Base-by-base conservation (phyloP, 2,797 vertebrate species). In the Podarcis lilfordi region DNA sequence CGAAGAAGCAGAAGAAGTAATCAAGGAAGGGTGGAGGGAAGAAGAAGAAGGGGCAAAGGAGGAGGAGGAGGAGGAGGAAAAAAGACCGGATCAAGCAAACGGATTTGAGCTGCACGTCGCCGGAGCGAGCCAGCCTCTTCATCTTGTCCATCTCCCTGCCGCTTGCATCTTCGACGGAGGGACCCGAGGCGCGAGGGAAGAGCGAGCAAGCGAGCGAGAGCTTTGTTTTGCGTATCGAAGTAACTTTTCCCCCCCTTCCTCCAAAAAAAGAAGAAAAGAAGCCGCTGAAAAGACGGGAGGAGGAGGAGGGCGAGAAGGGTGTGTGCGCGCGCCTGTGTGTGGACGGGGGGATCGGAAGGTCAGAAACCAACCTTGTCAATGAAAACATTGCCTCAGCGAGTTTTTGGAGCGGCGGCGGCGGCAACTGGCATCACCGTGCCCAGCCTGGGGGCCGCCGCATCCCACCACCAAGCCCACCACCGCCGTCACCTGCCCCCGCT, bases 311-410 rank as follows among this genome's bases (percentile, higher is more conserved):
- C 92, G 25, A 91, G 2, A 80, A 15, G 86, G 2, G 91, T 5
- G 93, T 50, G 91, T 79, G 90, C 32, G 76, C 35, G 55, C n/a
- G 21, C 19, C 25, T 29, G 77, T 45, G 66, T 32, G 13, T 32
- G 80, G 17, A 23, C 13, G 9, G 69, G 78, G 82, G 82, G 61
- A 37, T 50, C 8, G 84, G 84, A 89, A 89, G 88, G 88, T 81
- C 83, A 76, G 83, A 37, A 93, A 93, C 92, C 93, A 93, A 95
- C 94, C 94, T 96, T 93, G 96, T 96, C 95, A 97, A 97, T 97
- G 97, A 96, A 96, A 96, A 96, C 97, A 94, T 96, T 95, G 94
- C 96, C 95, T 95, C 93, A 94, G 95, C 94, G 90, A 96, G 96
- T 96, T 96, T 94, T 95, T 95, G 95, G 94, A 93, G 95, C 90